Conservation (phyloP, 2,797 vertebrate species). For the Orientallactaga sibirica region DNA sequence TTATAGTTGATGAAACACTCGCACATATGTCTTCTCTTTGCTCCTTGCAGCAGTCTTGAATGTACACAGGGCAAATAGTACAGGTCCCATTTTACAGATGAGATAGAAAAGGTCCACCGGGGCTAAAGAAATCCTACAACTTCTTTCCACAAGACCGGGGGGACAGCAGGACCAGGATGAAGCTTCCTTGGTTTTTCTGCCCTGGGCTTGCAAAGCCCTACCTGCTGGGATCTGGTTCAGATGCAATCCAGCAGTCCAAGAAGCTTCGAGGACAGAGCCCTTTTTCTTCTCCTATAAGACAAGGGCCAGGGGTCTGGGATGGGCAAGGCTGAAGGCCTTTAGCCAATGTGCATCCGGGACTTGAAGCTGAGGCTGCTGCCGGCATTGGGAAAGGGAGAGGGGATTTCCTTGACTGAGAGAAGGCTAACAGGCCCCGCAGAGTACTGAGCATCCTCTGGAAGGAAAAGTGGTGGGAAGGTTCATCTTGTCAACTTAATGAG, state of each 20-base stretch:
- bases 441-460: background rate
- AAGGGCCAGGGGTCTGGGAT: background rate
- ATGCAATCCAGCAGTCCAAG: background rate
- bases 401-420: background rate
- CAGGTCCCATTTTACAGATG: background rate
- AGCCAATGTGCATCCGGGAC: background rate
- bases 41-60: background rate
- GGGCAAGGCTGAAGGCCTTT: background rate
- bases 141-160: background rate
- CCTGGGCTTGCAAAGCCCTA: background rate
- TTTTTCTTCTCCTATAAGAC: background rate
- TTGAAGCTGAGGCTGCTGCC: background rate
- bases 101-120: background rate
- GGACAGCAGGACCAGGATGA: background rate
- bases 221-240: background rate
- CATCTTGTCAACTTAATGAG: no score
- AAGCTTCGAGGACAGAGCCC: background rate
- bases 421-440: background rate
- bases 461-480: background rate
- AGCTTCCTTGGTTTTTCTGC: background rate
- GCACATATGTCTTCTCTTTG: background rate
- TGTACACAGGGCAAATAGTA: background rate
- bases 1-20: conserved; percentile 7
- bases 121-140: background rate
- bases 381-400: background rate